Evolutionary conservation across 2,888 invertebrate species (phyloP), one percentile per base, ranked within the genome.

Genomic region (Diabrotica balteata): DNA sequence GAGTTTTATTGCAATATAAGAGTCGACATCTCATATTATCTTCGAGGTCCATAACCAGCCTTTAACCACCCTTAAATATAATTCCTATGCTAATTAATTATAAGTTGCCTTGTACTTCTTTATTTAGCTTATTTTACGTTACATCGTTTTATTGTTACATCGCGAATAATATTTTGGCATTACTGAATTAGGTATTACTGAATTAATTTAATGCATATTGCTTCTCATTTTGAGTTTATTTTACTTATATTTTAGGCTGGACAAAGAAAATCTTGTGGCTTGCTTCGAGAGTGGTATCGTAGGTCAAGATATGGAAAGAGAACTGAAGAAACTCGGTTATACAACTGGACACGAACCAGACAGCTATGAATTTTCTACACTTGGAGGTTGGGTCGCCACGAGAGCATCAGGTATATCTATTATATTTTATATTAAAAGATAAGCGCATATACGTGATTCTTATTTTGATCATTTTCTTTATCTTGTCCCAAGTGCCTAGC

Each of bases 261-360:
- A 99, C 82, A 89, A 88, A 69, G 89, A 91, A 68, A 96, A 96
- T 84, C 85, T 94, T 71, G 89, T 93, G 0, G 93, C 90, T 3
- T 91, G 93, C 79, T 90, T 92, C 80, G 94, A 99, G 86, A 88
- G 95, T 59, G 98, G 98, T 7, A 94, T 98, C 73, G 89, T 97
- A 46, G 98, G 98, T 0, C 97, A 97, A 82, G 97, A 98, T 84
- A 84, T 98, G 75, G 98, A 98, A 83, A 87, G 93, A 0, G 91
- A 94, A 84, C 86, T 98, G 78, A 88, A 90, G 10, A 86, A 89
- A 10, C 86, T 90, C 44, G 96, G 95, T 0, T 91, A 89, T 78
- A 97, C 97, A 0, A 91, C 94, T 2, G 99, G 99, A 0, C 97
- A 99, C 82, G 98, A 99, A 81, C 99, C 99, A 0, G 99, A 99